phyloP scores from a whole-genome alignment of 2,113 vertebrate genomes.

The Platanista minor region DNA sequence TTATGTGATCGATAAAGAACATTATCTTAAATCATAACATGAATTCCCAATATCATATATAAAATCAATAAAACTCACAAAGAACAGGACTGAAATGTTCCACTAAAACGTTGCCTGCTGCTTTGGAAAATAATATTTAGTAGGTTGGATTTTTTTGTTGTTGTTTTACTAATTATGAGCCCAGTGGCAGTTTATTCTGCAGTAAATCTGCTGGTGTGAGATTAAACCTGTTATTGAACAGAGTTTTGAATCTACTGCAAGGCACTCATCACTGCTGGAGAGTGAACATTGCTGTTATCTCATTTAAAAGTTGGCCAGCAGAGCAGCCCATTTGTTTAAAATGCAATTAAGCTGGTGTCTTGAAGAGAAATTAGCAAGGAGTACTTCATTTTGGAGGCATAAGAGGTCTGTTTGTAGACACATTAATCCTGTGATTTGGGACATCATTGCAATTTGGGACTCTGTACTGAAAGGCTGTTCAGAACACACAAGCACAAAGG shows the following conservation, averaged over 20 bases:
- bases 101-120: constrained; percentile 93
- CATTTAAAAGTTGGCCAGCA: constrained; percentile 93
- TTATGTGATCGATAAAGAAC: constrained; percentile 97
- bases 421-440: constrained; percentile 92
- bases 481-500: constrained; percentile 60
- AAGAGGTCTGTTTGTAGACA: constrained; percentile 88
- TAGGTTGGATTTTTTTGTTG: constrained; percentile 79
- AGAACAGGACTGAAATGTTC: constrained; percentile 90
- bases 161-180: constrained; percentile 89
- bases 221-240: constrained; percentile 91
- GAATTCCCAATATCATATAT: constrained; percentile 96
- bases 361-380: constrained; percentile 93
- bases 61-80: constrained; percentile 94
- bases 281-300: constrained; percentile 91
- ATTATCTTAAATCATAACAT: constrained; percentile 96
- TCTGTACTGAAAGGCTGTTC: constrained; percentile 71
- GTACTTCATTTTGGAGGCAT: constrained; percentile 91
- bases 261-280: constrained; percentile 93
- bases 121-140: constrained; percentile 94
- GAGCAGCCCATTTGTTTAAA: constrained; percentile 96
- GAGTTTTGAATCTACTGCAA: constrained; percentile 91
- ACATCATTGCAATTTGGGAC: constrained; percentile 78
- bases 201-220: constrained; percentile 91
- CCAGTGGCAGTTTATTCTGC: constrained; percentile 89
- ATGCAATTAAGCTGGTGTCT: constrained; percentile 94